A percentile compares a stretch with the other conserved stretches of the same genome.
Evolutionary conservation across 2,888 invertebrate species (phyloP).

Genomic region (Blomia tropicalis): DNA sequence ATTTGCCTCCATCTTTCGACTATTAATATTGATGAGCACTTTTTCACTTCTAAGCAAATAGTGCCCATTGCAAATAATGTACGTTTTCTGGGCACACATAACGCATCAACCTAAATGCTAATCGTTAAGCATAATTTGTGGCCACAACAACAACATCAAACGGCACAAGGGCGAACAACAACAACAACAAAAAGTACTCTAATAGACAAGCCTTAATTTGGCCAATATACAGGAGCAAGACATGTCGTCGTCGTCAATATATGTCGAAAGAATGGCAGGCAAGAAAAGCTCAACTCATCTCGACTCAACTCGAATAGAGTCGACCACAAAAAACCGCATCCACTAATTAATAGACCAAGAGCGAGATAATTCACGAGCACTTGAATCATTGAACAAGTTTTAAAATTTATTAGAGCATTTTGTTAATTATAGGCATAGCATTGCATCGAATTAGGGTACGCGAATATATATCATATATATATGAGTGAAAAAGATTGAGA

Average conservation of each 20-base stretch:
- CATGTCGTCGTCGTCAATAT: too few relatives aligned
- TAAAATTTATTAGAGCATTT: slow-evolving; percentile 10
- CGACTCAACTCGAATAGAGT: too few relatives aligned
- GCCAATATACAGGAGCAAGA: too few relatives aligned
- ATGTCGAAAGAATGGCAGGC: too few relatives aligned
- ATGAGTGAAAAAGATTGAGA: too few relatives aligned
- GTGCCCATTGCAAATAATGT: neutral
- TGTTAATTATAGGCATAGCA: neutral
- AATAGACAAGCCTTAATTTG: too few relatives aligned
- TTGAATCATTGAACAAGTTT: neutral
- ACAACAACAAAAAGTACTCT: too few relatives aligned
- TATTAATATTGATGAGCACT: slow-evolving; percentile 5
- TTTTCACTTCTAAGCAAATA: neutral
- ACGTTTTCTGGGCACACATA: neutral
- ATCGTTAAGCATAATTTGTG: neutral
- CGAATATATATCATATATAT: too few relatives aligned
- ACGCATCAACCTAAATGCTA: neutral
- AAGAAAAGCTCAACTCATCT: too few relatives aligned
- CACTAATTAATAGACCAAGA: slow-evolving; percentile 11
- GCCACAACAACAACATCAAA: neutral
- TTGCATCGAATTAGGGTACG: neutral
- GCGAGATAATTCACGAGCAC: slow-evolving; percentile 1
- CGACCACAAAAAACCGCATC: neutral
- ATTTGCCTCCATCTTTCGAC: too few relatives aligned
- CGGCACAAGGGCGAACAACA: too few relatives aligned